These are phyloP conservation scores for Calliphora vomitoria DNA, from an alignment of 2,888 invertebrate genomes.

Conservation along the genomic window DNA sequence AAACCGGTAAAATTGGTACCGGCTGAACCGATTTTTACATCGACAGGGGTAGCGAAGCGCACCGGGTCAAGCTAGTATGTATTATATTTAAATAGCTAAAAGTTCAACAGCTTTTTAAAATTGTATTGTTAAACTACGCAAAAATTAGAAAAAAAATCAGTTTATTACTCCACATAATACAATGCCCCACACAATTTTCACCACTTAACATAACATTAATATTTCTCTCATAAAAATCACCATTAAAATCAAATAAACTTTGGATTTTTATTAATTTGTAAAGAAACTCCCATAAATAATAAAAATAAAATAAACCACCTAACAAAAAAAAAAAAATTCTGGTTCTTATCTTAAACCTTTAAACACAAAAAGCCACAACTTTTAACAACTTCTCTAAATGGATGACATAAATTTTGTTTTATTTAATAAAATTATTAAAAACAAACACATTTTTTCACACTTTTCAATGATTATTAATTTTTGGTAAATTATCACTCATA, in stretches of 20 bases:
- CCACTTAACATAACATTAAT: neutral
- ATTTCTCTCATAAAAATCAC: neutral
- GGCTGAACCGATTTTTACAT: too few species aligned
- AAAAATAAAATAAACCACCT: neutral
- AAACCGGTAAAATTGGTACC: too few species aligned
- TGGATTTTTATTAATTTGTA: neutral
- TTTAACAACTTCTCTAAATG: conserved; percentile 3
- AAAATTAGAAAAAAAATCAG: too few species aligned
- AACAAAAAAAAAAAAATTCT: neutral
- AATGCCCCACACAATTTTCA: neutral
- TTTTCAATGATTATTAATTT: conserved; percentile 7
- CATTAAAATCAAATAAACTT: neutral
- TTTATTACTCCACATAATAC: too few species aligned
- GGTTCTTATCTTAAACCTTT: conserved; percentile 21
- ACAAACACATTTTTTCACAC: conserved; percentile 16
- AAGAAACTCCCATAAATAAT: neutral
- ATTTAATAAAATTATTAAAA: conserved; percentile 15
- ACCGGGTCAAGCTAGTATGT: too few species aligned
- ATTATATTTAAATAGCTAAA: too few species aligned
- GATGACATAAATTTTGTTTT: neutral
- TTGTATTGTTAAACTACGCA: too few species aligned
- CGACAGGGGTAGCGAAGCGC: too few species aligned
- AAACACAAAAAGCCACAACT: neutral
- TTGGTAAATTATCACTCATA: conserved; percentile 8
- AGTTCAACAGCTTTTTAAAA: too few species aligned